Evolutionary conservation across 2,797 vertebrate species (phyloP).

Genomic region (Florisuga fusca): DNA sequence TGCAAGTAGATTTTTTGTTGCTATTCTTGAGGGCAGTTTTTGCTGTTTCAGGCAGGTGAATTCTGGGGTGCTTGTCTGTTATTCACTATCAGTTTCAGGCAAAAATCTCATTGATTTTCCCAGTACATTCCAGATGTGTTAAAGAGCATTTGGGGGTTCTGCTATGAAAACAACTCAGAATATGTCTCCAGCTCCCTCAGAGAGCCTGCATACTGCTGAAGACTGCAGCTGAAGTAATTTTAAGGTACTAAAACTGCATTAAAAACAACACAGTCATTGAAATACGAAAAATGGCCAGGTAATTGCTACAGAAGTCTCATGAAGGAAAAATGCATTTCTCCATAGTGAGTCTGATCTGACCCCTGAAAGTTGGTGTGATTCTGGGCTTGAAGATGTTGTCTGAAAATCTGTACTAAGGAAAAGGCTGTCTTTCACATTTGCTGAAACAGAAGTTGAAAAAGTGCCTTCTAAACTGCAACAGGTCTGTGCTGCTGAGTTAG

Average conservation of each 20-base stretch:
- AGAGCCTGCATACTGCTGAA: fast-evolving
- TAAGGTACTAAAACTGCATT: not conserved
- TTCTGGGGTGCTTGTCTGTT: not conserved
- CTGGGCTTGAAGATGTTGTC: not conserved
- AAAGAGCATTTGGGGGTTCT: not conserved
- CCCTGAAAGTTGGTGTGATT: not conserved
- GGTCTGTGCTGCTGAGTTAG: not conserved
- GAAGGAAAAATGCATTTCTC: not conserved
- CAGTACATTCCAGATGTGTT: not conserved
- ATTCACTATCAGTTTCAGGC: not conserved
- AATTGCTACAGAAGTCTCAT: not conserved
- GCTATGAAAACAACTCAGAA: not conserved
- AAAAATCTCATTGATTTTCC: not conserved
- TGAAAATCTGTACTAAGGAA: not conserved
- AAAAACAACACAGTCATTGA: not conserved
- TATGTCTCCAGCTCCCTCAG: not conserved
- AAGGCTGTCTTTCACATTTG: not conserved
- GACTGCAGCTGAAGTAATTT: not conserved
- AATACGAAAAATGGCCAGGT: not conserved
- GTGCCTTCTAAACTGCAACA: not conserved
- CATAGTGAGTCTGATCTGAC: not conserved
- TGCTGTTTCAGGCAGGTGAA: not conserved
- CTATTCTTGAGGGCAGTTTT: not conserved
- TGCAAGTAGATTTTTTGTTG: not conserved
- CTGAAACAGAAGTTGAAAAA: not conserved